phyloP scores from a whole-genome alignment of 1,140 invertebrate species.

The Lucilia sericata region DNA sequence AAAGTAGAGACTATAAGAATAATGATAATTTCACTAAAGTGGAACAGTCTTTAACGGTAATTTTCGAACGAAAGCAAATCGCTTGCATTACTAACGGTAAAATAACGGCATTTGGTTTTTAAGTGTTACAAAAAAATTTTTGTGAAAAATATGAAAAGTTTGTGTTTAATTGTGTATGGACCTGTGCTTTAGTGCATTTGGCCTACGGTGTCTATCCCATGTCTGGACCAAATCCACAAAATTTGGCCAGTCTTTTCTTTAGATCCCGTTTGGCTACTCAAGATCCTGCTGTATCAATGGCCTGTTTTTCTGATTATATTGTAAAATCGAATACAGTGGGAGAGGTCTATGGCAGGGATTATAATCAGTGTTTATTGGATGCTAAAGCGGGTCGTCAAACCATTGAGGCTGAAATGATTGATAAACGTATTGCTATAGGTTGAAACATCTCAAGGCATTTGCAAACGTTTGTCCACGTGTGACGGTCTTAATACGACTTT shows the following conservation, averaged over 20 bases:
- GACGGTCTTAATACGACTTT: constrained; percentile 53
- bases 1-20: background rate
- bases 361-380: constrained; percentile 50
- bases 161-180: background rate
- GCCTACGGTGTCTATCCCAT: background rate
- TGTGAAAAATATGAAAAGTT: constrained; percentile 1
- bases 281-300: constrained; percentile 56
- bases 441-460: constrained; percentile 51
- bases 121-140: background rate
- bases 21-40: background rate
- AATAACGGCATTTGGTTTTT: background rate
- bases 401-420: constrained; percentile 56
- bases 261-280: constrained; percentile 54
- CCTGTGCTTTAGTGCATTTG: background rate
- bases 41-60: background rate
- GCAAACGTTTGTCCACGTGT: constrained; percentile 51
- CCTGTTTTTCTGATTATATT: constrained; percentile 64
- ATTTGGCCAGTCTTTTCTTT: constrained; percentile 58
- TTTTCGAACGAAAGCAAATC: background rate
- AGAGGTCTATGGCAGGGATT: constrained; percentile 56
- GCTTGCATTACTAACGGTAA: background rate
- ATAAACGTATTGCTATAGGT: constrained; percentile 52
- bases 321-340: constrained; percentile 57
- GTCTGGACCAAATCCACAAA: constrained; percentile 46
- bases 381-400: constrained; percentile 51